Percentiles rank a stretch among this genome's conserved stretches.
These are phyloP conservation scores for Holacanthella duospinosa DNA, from an alignment of 2,888 invertebrate genomes.

Conservation along the genomic window DNA sequence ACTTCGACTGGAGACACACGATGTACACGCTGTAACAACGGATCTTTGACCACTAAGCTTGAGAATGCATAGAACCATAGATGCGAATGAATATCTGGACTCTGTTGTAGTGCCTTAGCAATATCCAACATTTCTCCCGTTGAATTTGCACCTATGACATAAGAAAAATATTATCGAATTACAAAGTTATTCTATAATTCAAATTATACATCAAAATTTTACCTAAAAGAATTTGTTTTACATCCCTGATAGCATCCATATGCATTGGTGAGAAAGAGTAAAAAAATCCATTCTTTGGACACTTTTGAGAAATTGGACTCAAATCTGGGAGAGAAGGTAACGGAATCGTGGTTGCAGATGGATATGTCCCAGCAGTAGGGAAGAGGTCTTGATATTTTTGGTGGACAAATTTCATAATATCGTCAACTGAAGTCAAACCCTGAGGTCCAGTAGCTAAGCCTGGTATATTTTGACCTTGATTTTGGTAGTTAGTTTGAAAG, in stretches of 20 bases:
- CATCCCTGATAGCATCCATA: not conserved
- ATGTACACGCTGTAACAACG: not conserved
- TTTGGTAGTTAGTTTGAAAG: too few relatives aligned
- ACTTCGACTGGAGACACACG: not conserved
- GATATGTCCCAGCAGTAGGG: not conserved
- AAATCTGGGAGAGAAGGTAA: not conserved
- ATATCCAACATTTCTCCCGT: not conserved
- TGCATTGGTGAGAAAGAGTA: conserved; percentile 3
- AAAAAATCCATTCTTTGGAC: conserved; percentile 6
- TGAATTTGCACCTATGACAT: conserved; percentile 1
- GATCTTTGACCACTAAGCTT: not conserved
- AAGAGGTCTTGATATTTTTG: not conserved
- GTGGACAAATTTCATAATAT: not conserved
- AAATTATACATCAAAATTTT: not conserved
- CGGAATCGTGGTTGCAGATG: not conserved
- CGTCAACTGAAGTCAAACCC: too few relatives aligned
- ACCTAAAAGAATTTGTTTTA: not conserved
- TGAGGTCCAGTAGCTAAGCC: too few relatives aligned
- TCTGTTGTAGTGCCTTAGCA: not conserved
- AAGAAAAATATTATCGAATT: too few relatives aligned
- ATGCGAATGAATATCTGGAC: not conserved
- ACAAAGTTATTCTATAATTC: too few relatives aligned
- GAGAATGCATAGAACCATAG: conserved; percentile 5
- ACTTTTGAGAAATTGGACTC: not conserved
- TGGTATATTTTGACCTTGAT: too few relatives aligned